Base-by-base conservation (phyloP, 23 tunicate species). In the Halocynthia roretzi region DNA sequence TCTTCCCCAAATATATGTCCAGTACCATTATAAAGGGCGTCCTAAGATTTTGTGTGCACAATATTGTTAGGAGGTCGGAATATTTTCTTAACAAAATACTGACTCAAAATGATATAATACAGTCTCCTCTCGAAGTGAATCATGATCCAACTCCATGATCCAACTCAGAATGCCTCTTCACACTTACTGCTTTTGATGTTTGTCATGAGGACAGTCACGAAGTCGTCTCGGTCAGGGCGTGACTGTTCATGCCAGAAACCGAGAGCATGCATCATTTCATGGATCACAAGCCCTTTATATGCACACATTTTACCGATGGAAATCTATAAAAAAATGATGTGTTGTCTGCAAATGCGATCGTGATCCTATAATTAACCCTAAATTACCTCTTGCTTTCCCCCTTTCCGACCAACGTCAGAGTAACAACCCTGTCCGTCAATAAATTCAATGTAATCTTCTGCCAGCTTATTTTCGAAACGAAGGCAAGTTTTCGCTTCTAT, bases 371-470 rank as follows among this genome's bases (percentile, higher is more conserved):
- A 31, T 31, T 31, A 1, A 1, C 4, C 44, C 44, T 4, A 11
- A 8, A 20, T 15, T 54, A 70, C 68, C 56, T 7, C 0, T 57
- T 70, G 72, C 31, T 66, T 80, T 80, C 68, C 68, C 18, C 84
- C 57, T 52, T 53, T 55, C 8, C 88, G 48, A 56, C 88, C 88
- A 14, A 84, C 69, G 60, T 54, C 50, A 31, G 88, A 84, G 21
- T 55, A 84, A 65, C 88, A 84, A 68, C 88, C 88, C 48, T 77
- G 62, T 14, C 88, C 88, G 8, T 14, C 50, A 48, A 51, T 55
- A 44, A 84, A 64, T 17, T 79, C 54, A 12, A 84, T 7, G 76
- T 78, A 84, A 58, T 84, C 88, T 61, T 84, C 83, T 60, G 70
- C 54, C 7, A 71, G 56, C 56, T 83, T 60, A 0, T 60, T 77